These are phyloP conservation scores for Stenurella melanura DNA, from an alignment of 2,888 invertebrate genomes.

Conservation along the genomic window DNA sequence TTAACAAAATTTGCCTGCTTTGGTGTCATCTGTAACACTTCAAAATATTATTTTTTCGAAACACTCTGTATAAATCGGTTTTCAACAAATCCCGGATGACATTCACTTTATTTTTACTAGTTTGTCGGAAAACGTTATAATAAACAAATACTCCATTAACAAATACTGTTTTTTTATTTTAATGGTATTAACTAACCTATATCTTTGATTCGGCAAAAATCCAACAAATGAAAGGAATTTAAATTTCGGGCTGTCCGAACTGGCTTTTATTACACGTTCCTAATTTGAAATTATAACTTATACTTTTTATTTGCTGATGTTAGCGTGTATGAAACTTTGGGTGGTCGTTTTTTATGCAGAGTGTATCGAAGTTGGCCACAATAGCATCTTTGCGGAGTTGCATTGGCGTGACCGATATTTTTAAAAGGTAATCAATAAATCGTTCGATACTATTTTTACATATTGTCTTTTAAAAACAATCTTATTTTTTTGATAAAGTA, in stretches of 20 bases:
- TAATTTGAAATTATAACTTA: constrained; percentile 64
- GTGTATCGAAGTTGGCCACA: constrained; percentile 10
- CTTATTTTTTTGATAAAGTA: too few relatives aligned
- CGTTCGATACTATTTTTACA: too few relatives aligned
- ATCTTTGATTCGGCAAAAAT: neutral
- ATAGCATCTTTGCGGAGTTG: neutral
- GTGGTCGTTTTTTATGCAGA: constrained; percentile 28
- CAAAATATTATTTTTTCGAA: too few relatives aligned
- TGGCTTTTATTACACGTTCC: constrained; percentile 58
- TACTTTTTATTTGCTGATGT: constrained; percentile 59
- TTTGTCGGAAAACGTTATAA: too few relatives aligned
- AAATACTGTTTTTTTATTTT: too few relatives aligned
- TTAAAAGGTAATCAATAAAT: neutral
- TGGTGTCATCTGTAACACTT: too few relatives aligned
- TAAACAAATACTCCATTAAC: too few relatives aligned
- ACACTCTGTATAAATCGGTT: too few relatives aligned
- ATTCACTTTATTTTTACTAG: too few relatives aligned
- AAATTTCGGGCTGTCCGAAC: constrained; percentile 51
- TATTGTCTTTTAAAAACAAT: too few relatives aligned
- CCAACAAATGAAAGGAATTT: constrained; percentile 48
- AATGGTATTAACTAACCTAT: neutral
- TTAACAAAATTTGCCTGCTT: too few relatives aligned
- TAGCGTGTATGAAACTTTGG: constrained; percentile 17
- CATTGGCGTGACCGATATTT: constrained; percentile 3
- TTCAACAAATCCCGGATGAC: too few relatives aligned